Evolutionary conservation across 1,140 invertebrate genomes (phyloP), one percentile per base, ranked within the genome.

Genomic region (Polyergus mexicanus): DNA sequence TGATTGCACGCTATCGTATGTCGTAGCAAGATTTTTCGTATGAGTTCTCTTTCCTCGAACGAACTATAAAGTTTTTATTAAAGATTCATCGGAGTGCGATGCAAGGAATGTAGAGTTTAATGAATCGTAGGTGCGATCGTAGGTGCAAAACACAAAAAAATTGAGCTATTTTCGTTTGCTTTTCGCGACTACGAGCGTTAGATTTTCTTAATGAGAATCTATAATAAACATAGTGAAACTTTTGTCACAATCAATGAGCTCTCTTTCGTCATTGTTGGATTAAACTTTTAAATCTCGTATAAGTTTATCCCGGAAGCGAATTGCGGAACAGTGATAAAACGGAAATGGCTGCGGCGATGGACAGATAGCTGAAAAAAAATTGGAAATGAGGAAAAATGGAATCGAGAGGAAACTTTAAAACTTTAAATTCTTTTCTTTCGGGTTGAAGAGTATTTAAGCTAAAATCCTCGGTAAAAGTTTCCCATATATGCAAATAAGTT

Each of bases 311-410:
- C 41, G 28, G 11, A 16, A 54, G 41, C 41, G 13, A 38, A 51
- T 66, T 78, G 56, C 25, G 60, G 60, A 66, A 78, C 38, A 38
- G 44, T 65, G 41, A 77, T 78, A 78, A 66, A 78, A 38, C n/a
- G 22, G 35, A 74, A 56, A 13, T 38, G 44, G n/a, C n/a, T n/a
- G n/a, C 44, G 22, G 16, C 8, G 41, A 66, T 38, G 13, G 16
- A 68, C 13, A 38, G 62, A 78, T 35, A 54, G 19, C n/a, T 16
- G 8, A 35, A n/a, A n/a, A n/a, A 38, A 32, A 32, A 32, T 32
- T 4, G 6, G 13, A 54, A 38, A 38, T 65, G 25, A 32, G n/a
- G 5, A 38, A 13, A 44, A n/a, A 38, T 4, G 6, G 13, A 54
- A 38, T 54, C 51, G 35, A 32, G n/a, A 32, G n/a, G 5, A 38